Percentiles rank a stretch among this genome's conserved stretches.
phyloP scores from a whole-genome alignment of 2,888 invertebrate genomes.

The Stenchaetothrips biformis region DNA sequence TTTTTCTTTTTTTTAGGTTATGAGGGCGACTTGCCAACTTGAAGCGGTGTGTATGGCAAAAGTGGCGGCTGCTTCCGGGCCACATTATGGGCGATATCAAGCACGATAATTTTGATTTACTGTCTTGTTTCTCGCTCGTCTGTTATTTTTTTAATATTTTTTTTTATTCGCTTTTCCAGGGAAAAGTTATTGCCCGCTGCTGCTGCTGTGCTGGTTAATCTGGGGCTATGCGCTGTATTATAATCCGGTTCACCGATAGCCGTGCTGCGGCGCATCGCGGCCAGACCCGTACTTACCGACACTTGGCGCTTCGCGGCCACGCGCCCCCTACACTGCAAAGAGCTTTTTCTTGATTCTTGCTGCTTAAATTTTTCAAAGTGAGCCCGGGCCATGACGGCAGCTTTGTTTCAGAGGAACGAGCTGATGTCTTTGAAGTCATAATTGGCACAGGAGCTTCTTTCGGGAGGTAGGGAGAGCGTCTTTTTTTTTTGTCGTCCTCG shows the following conservation, averaged over 20 bases:
- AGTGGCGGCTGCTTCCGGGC: neutral
- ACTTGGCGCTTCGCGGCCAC: neutral
- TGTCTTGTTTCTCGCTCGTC: neutral
- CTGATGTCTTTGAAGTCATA: too few species aligned
- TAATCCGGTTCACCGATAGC: neutral
- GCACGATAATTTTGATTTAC: neutral
- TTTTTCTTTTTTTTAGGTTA: too few species aligned
- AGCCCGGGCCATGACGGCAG: too few species aligned
- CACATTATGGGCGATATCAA: neutral
- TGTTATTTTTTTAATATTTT: neutral
- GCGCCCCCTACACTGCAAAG: too few species aligned
- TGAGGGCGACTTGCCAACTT: neutral
- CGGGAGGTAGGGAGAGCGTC: too few species aligned
- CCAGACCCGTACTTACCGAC: conserved; percentile 11
- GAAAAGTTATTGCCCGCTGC: neutral
- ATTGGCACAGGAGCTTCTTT: too few species aligned
- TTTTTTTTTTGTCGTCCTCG: too few species aligned
- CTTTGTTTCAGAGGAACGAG: too few species aligned
- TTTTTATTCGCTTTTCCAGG: neutral
- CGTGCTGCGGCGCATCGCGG: neutral
- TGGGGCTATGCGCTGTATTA: neutral
- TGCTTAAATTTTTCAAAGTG: too few species aligned
- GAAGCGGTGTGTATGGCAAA: neutral
- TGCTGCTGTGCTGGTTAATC: neutral
- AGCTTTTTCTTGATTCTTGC: too few species aligned